Conservation (phyloP, 2,113 vertebrate species). For the Uria lomvia region DNA sequence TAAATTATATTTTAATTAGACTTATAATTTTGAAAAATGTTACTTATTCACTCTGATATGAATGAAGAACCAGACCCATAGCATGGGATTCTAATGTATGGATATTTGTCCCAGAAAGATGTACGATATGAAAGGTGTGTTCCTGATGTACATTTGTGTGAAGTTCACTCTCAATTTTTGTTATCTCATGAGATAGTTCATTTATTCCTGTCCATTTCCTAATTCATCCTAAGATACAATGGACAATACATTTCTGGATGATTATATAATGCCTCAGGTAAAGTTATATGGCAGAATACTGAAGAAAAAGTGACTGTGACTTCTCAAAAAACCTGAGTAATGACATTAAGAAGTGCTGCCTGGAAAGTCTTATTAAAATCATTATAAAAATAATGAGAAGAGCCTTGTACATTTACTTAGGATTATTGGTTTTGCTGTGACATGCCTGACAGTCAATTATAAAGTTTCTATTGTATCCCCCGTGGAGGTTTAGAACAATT, state of each 20-base stretch:
- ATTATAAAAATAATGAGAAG: slow-evolving; percentile 33
- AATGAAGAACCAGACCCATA: neutral
- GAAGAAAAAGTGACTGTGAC: neutral
- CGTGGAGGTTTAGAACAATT: neutral
- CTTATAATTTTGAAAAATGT: neutral
- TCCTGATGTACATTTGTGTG: neutral
- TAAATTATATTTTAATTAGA: neutral
- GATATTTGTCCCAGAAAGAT: neutral
- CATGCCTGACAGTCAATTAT: slow-evolving; percentile 40
- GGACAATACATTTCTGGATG: neutral
- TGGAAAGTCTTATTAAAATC: neutral
- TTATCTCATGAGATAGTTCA: neutral
- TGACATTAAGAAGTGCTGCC: neutral
- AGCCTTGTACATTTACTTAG: neutral
- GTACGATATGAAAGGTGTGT: neutral
- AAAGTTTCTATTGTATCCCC: neutral
- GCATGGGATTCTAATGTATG: neutral
- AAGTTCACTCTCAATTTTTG: neutral
- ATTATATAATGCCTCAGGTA: neutral
- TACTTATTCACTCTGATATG: neutral
- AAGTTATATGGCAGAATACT: neutral
- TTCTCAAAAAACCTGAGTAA: slow-evolving; percentile 8
- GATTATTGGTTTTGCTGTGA: neutral
- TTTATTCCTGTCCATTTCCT: neutral
- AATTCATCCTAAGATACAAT: neutral